Conservation (phyloP, 1,140 invertebrate species). For the Coptotermes formosanus region DNA sequence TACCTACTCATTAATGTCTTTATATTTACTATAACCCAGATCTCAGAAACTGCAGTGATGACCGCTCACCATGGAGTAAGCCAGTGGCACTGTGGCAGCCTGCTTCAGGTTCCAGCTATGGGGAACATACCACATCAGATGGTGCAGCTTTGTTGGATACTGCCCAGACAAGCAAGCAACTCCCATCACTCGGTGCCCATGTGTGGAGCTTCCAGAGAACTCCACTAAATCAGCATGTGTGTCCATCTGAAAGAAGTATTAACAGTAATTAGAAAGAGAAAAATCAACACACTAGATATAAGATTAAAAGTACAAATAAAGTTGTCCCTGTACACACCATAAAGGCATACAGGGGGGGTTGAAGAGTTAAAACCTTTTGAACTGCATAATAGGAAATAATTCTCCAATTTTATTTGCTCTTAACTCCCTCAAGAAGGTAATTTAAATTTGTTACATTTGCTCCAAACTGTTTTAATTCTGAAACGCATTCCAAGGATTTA, state of each 20-base stretch:
- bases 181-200: constrained; percentile 29
- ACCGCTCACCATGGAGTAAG: constrained; percentile 39
- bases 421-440: no score
- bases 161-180: neutral
- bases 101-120: constrained; percentile 55
- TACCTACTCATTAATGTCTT: no score
- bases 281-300: neutral
- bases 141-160: constrained; percentile 48
- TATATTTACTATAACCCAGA: neutral
- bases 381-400: no score
- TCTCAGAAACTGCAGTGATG: neutral
- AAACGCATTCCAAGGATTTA: no score
- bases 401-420: no score
- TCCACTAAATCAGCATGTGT: neutral
- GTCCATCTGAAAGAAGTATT: neutral
- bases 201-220: neutral
- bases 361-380: no score
- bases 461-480: no score
- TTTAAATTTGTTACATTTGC: no score
- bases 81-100: constrained; percentile 57
- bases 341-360: no score
- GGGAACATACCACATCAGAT: constrained; percentile 56
- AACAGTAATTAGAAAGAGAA: neutral
- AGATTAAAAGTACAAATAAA: no score
- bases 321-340: no score